These are phyloP conservation scores for Perodicticus potto DNA, from an alignment of 2,797 vertebrate species.

Conservation along the genomic window DNA sequence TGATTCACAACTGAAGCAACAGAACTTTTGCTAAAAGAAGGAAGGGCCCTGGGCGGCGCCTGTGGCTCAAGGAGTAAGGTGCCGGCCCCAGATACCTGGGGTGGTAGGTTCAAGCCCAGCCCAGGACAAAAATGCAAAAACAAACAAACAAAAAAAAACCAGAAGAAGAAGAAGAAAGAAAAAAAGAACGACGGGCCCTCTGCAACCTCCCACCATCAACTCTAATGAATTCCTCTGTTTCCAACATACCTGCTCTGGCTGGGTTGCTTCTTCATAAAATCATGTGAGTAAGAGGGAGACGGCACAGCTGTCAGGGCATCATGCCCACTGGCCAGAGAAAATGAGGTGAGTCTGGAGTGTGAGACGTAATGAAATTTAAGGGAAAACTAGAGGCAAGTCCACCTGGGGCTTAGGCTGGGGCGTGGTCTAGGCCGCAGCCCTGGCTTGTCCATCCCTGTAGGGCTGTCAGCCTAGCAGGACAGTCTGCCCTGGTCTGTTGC, in stretches of 20 bases:
- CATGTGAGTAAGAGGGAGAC: background rate
- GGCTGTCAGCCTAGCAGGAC: background rate
- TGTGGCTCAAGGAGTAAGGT: no score
- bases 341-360: background rate
- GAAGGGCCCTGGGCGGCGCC: background rate
- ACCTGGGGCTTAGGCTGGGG: accelerated
- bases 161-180: no score
- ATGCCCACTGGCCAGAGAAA: background rate
- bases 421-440: no score
- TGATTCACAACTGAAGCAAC: background rate
- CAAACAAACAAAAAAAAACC: no score
- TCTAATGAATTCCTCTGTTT: background rate
- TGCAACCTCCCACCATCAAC: background rate
- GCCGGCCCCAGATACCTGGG: no score
- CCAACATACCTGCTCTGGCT: background rate
- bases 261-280: background rate
- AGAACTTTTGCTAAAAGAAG: background rate
- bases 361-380: background rate
- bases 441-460: accelerated
- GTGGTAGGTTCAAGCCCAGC: no score
- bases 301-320: background rate
- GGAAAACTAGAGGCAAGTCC: background rate
- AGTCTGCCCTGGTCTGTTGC: background rate
- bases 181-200: background rate
- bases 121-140: no score